Conservation (phyloP, 2,113 vertebrate genomes). For the Thermophis baileyi region DNA sequence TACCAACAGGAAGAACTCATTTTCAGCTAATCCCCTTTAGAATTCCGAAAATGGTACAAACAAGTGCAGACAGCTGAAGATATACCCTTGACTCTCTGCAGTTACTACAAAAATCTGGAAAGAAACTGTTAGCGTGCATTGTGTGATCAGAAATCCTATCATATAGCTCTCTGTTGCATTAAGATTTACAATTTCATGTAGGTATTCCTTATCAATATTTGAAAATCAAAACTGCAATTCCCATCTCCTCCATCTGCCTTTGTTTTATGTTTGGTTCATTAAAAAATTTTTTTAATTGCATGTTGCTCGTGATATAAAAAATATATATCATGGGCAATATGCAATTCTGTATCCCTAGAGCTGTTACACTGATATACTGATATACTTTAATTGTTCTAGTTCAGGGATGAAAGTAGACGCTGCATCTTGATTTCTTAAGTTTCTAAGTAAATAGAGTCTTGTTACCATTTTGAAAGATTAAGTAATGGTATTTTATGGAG, state of each 20-base stretch:
- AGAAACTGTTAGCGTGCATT: neutral
- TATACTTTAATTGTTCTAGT: neutral
- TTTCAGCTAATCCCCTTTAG: neutral
- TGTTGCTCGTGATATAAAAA: too few relatives aligned
- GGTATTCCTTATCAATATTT: neutral
- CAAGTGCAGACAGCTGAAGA: neutral
- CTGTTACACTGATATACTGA: neutral
- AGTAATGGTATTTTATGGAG: slow-evolving; percentile 24
- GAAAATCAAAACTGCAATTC: neutral
- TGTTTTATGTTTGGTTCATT: neutral
- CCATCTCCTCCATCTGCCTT: neutral
- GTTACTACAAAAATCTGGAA: neutral
- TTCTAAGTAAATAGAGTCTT: slow-evolving; percentile 15
- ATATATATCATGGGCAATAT: neutral
- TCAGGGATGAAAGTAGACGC: slow-evolving; percentile 2
- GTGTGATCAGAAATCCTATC: neutral
- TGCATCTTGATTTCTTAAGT: neutral
- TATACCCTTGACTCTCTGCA: neutral
- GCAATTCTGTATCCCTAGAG: too few relatives aligned
- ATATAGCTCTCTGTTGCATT: neutral
- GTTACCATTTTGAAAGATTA: slow-evolving; percentile 30
- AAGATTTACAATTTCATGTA: neutral
- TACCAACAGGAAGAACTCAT: neutral
- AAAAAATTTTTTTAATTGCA: neutral
- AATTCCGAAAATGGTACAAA: neutral